These are phyloP conservation scores for Thereuonema tuberculata DNA, from an alignment of 1,140 invertebrate genomes.

Conservation along the genomic window DNA sequence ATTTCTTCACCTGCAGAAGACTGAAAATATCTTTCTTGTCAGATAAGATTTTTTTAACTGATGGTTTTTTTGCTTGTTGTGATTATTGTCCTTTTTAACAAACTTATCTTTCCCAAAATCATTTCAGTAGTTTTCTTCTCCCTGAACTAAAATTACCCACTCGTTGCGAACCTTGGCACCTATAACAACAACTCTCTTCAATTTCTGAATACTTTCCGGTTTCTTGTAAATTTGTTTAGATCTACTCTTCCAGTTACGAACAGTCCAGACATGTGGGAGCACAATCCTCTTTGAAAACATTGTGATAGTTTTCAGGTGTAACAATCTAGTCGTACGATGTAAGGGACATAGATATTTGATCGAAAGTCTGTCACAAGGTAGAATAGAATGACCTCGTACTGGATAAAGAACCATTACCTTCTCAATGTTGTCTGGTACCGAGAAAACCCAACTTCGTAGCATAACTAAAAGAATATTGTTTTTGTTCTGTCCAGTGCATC, in stretches of 20 bases:
- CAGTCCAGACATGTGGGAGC: not conserved
- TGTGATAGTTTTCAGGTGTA: not conserved
- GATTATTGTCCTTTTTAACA: no score
- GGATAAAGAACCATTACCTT: not conserved
- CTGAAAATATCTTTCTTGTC: no score
- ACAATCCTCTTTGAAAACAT: not conserved
- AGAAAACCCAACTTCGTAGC: not conserved
- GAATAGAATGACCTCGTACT: not conserved
- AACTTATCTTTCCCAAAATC: no score
- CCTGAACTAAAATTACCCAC: no score
- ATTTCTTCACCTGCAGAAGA: no score
- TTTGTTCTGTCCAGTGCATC: not conserved
- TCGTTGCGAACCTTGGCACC: no score
- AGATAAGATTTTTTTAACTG: no score
- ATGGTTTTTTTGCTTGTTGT: no score
- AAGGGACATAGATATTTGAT: not conserved
- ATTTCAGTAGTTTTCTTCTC: no score
- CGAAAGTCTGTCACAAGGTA: not conserved
- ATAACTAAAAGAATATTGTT: not conserved
- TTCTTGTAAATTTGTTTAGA: not conserved
- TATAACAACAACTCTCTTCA: not conserved
- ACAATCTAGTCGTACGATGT: not conserved
- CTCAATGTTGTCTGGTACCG: not conserved
- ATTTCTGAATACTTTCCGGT: not conserved
- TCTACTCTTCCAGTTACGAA: not conserved